phyloP scores from a whole-genome alignment of 2,888 invertebrate genomes.

The Drosophila sordidapex region DNA sequence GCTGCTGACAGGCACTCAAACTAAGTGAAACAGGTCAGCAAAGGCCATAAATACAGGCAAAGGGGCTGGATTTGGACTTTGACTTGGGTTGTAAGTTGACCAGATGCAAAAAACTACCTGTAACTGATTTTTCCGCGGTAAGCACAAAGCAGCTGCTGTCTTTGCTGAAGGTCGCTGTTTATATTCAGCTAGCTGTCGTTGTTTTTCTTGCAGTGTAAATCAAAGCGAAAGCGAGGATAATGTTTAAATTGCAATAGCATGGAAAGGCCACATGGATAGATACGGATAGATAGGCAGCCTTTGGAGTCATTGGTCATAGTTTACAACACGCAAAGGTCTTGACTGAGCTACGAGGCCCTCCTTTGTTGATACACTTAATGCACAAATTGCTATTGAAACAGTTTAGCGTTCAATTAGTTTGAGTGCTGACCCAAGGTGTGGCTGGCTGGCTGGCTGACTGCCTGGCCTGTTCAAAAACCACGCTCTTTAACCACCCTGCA shows the following conservation, averaged over 20 bases:
- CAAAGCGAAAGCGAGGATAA: constrained; percentile 55
- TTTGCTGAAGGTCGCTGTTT: background rate
- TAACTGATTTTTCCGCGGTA: constrained; percentile 18
- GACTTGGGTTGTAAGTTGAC: background rate
- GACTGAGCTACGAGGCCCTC: constrained; percentile 9
- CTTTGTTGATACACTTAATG: constrained; percentile 65
- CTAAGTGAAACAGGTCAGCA: constrained; percentile 36
- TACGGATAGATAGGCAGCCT: background rate
- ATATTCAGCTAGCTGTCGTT: background rate
- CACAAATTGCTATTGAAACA: constrained; percentile 68
- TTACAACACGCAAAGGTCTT: constrained; percentile 44
- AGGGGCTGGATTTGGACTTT: background rate
- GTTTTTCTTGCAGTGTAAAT: constrained; percentile 40
- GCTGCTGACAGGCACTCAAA: constrained; percentile 51
- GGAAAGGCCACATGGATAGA: constrained; percentile 1
- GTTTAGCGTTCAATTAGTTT: constrained; percentile 76
- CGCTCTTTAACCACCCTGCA: constrained; percentile 1
- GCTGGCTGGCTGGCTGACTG: constrained; percentile 13
- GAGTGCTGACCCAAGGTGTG: constrained; percentile 66
- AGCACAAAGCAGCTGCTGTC: background rate
- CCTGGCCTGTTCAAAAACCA: constrained; percentile 19
- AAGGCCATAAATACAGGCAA: background rate
- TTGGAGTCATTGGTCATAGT: constrained; percentile 61
- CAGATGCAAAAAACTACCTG: constrained; percentile 38
- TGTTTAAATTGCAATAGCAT: constrained; percentile 39